Evolutionary conservation across 1,140 invertebrate genomes (phyloP), one percentile per base, ranked within the genome.

Genomic region (Drosophila paulistorum): DNA sequence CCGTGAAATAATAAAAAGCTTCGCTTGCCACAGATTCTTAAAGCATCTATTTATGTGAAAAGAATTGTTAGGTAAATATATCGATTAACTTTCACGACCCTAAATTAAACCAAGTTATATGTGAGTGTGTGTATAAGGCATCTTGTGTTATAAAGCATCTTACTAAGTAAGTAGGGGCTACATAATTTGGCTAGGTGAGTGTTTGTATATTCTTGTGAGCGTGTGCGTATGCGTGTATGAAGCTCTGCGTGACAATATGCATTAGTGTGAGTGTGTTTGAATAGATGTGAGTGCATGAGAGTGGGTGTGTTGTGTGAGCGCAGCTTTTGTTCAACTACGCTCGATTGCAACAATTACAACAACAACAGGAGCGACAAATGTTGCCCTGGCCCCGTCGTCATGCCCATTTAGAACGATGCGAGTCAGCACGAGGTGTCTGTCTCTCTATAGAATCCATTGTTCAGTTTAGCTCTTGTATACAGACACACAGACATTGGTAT

Each of bases 281-380:
- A 42, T 54, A 60, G 20, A 9, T 51, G 62, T 57, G 60, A 51
- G 51, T 45, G 39, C 11, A 13, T 23, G 35, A 48, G 42, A 45
- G 45, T 60, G 45, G 55, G 61, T 71, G 42, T 54, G 62, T 64
- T 37, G 35, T 9, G 39, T 77, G 11, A 20, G 48, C 14, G 51
- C 59, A 20, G 57, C 62, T 78, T 71, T 87, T 87, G 83, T 87
- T 77, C 65, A 59, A 65, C 77, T 77, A 74, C 65, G 80, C 84
- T 87, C 83, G 78, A 87, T 87, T 82, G 83, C 83, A 80, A 87
- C 83, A 87, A 89, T 87, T 87, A 87, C 84, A 83, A 70, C 76
- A 87, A 86, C 79, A 87, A 87, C 45, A 51, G 41, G 45, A 35
- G 26, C 45, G 11, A 33, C 45, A 14, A 26, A 26, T 84, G 68